These are phyloP conservation scores for Agelaius tricolor DNA, from an alignment of 2,113 vertebrate species.

Conservation along the genomic window DNA sequence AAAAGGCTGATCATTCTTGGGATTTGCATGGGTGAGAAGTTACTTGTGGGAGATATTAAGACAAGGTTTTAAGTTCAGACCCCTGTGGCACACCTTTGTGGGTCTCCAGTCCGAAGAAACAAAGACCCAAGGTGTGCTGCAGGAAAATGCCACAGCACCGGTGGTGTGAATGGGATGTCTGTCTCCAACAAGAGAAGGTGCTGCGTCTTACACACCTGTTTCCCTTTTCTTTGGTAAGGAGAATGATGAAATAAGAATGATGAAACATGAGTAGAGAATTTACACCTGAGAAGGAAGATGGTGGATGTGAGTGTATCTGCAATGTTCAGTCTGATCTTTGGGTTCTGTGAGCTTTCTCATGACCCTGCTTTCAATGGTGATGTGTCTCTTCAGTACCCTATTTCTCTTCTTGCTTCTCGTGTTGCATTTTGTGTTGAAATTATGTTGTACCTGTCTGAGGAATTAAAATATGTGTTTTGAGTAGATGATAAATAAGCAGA, in stretches of 20 bases:
- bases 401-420: not conserved
- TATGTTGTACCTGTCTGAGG: not conserved
- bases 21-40: not conserved
- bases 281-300: not conserved
- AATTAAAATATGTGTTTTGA: not conserved
- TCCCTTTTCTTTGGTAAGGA: not conserved
- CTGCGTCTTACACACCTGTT: not conserved
- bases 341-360: not conserved
- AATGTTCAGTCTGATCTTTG: not conserved
- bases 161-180: not conserved
- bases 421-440: not conserved
- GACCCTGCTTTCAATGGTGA: not conserved
- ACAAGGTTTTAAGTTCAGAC: not conserved
- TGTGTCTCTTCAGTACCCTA: not conserved
- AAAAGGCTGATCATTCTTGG: not conserved
- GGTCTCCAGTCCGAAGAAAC: not conserved
- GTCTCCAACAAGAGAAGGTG: not conserved
- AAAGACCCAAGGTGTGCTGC: not conserved
- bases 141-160: not conserved
- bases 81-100: accelerated
- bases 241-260: not conserved
- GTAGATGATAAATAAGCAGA: not conserved
- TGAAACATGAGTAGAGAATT: not conserved
- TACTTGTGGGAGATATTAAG: not conserved
- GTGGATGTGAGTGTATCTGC: not conserved